Percentiles rank a stretch among this genome's conserved stretches.
Conservation (phyloP, 30 jellyfish, hydroid and myxozoan species). For the Catostylus mosaicus region DNA sequence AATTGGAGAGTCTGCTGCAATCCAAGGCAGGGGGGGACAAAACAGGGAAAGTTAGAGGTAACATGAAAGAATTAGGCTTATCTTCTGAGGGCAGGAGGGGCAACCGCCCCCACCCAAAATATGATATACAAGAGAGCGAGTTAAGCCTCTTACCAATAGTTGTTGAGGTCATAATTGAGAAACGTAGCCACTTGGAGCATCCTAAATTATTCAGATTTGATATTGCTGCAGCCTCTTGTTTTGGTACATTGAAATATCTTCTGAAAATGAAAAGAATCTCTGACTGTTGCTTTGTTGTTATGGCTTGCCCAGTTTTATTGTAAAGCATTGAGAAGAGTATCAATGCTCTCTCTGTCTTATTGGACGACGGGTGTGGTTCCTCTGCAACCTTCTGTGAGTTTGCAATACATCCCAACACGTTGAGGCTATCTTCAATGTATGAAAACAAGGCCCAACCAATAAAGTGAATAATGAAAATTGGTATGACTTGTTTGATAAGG, state of each 20-base stretch:
- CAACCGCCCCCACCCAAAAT: too few relatives aligned
- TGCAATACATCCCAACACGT: slow-evolving; percentile 8
- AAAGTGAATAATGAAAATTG: not conserved
- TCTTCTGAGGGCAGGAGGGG: too few relatives aligned
- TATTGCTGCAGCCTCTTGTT: too few relatives aligned
- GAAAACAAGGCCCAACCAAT: slow-evolving; percentile 57
- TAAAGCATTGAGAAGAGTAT: slow-evolving; percentile 1
- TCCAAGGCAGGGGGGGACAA: not conserved
- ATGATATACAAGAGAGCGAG: too few relatives aligned
- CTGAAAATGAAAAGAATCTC: not conserved
- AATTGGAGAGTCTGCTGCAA: too few relatives aligned
- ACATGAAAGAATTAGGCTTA: too few relatives aligned
- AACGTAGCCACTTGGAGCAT: slow-evolving; percentile 52
- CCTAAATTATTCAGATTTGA: not conserved
- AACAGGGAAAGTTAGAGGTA: not conserved
- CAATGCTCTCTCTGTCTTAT: not conserved
- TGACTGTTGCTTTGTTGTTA: not conserved
- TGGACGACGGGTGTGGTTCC: slow-evolving; percentile 9
- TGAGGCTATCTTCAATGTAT: slow-evolving; percentile 21
- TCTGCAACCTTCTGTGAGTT: not conserved
- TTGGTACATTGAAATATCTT: not conserved
- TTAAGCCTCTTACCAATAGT: slow-evolving; percentile 58
- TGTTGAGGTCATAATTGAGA: slow-evolving; percentile 42
- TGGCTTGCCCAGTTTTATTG: slow-evolving; percentile 17
- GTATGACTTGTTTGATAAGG: slow-evolving; percentile 4